phyloP scores from a whole-genome alignment of 37 sponge, comb jelly and placozoan species.

The Ephydatia muelleri region DNA sequence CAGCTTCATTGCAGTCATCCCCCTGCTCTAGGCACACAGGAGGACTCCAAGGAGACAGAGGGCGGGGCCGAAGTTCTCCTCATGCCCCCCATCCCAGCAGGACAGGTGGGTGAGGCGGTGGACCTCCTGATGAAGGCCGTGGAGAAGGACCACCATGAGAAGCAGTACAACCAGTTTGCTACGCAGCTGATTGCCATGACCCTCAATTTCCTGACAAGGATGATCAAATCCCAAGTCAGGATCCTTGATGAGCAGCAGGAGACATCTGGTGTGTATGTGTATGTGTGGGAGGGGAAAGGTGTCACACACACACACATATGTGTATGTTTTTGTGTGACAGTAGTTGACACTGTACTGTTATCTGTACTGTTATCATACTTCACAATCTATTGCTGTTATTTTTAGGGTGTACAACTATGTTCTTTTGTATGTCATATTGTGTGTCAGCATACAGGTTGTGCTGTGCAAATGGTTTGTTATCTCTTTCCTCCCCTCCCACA shows the following conservation, averaged over 20 bases:
- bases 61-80: not conserved
- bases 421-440: too few species aligned
- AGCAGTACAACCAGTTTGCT: constrained; percentile 65
- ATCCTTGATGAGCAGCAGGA: constrained; percentile 17
- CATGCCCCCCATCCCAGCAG: not conserved
- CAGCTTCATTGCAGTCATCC: not conserved
- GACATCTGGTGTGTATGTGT: not conserved
- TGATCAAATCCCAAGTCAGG: constrained; percentile 45
- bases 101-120: not conserved
- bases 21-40: not conserved
- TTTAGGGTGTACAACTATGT: too few species aligned
- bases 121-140: not conserved
- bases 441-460: too few species aligned
- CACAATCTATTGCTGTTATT: too few species aligned
- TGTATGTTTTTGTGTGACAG: not conserved
- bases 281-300: too few species aligned
- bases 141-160: constrained; percentile 21
- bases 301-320: too few species aligned
- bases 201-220: constrained; percentile 51
- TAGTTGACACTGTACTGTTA: too few species aligned
- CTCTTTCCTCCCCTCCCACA: too few species aligned
- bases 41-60: not conserved
- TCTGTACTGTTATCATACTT: too few species aligned
- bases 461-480: too few species aligned
- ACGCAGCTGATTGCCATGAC: constrained; percentile 79